These are phyloP conservation scores for Acleris sparsana DNA, from an alignment of 2,888 invertebrate genomes.

Conservation along the genomic window DNA sequence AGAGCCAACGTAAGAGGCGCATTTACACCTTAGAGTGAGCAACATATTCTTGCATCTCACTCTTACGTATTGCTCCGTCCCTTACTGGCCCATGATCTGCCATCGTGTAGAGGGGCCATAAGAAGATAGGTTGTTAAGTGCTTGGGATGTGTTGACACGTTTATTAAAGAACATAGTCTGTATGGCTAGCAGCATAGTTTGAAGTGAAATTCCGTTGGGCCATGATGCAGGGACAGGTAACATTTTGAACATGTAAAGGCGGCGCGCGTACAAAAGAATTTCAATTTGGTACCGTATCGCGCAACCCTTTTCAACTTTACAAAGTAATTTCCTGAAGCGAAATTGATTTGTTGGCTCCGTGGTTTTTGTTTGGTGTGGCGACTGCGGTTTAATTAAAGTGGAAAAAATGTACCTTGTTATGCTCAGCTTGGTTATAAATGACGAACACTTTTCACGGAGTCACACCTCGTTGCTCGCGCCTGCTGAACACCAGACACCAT, in stretches of 20 bases:
- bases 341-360: conserved; percentile 79
- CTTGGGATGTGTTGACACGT: not conserved
- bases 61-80: too few species aligned
- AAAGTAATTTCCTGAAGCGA: conserved; percentile 80
- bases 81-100: too few species aligned
- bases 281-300: conserved; percentile 79
- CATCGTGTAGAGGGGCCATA: too few species aligned
- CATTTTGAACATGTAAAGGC: conserved; percentile 76
- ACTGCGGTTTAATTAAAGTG: conserved; percentile 72
- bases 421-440: conserved; percentile 32
- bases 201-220: conserved; percentile 60
- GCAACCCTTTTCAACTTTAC: conserved; percentile 77
- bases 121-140: too few species aligned
- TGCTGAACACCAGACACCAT: conserved; percentile 15
- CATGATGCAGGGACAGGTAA: conserved; percentile 71
- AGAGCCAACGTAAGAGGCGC: too few species aligned
- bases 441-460: conserved; percentile 34
- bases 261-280: conserved; percentile 76
- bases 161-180: conserved; percentile 5
- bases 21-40: too few species aligned
- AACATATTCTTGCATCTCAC: too few species aligned
- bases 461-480: conserved; percentile 22
- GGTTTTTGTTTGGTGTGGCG: conserved; percentile 73
- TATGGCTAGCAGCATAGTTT: conserved; percentile 47
- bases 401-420: conserved; percentile 49